A percentile compares a stretch with the other conserved stretches of the same genome.
phyloP scores from a whole-genome alignment of 2,113 vertebrate genomes.

The Zeus faber region DNA sequence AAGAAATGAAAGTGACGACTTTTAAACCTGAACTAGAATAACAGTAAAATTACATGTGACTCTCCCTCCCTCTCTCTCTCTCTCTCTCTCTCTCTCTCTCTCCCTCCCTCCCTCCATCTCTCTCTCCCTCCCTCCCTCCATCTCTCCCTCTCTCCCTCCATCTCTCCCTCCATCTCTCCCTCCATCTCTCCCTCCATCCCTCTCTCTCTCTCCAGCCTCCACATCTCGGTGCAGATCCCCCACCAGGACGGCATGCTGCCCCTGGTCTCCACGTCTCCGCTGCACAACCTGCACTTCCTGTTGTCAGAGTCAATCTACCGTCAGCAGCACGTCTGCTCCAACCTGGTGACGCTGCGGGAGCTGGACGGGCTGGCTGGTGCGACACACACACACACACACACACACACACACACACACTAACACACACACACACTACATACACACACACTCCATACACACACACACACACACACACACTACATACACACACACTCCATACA shows the following conservation, averaged over 20 bases:
- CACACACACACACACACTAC: not conserved
- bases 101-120: too few relatives aligned
- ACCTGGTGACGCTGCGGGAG: slow-evolving; percentile 85
- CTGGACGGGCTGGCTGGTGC: slow-evolving; percentile 89
- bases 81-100: too few relatives aligned
- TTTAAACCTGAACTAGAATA: too few relatives aligned
- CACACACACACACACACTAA: slow-evolving; percentile 9
- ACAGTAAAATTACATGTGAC: too few relatives aligned
- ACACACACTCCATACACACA: not conserved
- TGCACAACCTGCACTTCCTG: slow-evolving; percentile 96
- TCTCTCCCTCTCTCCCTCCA: too few relatives aligned
- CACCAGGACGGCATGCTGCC: slow-evolving; percentile 99
- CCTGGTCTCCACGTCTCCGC: slow-evolving; percentile 92
- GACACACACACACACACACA: not conserved
- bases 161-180: not conserved
- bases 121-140: too few relatives aligned
- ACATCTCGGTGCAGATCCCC: slow-evolving; percentile 97
- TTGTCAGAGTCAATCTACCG: slow-evolving; percentile 96
- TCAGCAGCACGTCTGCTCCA: slow-evolving; percentile 96
- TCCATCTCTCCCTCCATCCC: too few relatives aligned
- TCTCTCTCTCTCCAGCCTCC: slow-evolving; percentile 78
- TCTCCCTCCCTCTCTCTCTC: too few relatives aligned
- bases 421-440: not conserved
- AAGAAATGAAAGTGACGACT: too few relatives aligned
- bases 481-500: too few relatives aligned